Conservation (phyloP, 2,113 vertebrate genomes). For the Eublepharis macularius region DNA sequence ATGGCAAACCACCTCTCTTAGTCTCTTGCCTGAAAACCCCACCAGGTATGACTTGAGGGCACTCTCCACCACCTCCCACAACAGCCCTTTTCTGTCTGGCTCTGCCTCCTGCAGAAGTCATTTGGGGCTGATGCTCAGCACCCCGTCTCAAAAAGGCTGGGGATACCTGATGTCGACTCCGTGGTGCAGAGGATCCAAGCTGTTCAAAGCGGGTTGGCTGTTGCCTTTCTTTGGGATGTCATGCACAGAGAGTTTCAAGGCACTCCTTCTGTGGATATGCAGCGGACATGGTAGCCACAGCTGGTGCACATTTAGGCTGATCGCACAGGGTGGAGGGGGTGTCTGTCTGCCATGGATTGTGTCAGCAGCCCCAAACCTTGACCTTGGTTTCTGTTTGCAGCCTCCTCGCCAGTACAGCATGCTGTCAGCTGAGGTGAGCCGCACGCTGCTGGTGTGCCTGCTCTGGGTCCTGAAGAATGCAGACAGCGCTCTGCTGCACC, state of each 20-base stretch:
- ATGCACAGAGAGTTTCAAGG: background rate
- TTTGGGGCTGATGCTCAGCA: no score
- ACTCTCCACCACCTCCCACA: no score
- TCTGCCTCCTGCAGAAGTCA: no score
- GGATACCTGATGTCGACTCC: no score
- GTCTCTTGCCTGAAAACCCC: no score
- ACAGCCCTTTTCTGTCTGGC: no score
- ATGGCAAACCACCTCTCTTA: no score
- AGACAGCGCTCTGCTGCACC: constrained; percentile 81
- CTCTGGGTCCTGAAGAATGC: constrained; percentile 92
- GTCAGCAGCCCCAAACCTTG: background rate
- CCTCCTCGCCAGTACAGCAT: constrained; percentile 76
- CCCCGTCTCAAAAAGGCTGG: no score
- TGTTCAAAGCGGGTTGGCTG: background rate
- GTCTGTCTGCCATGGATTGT: background rate
- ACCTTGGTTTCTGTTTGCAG: constrained; percentile 57
- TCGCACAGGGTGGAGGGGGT: background rate
- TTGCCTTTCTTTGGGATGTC: background rate
- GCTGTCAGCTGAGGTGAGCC: constrained; percentile 86
- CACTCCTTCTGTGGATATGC: background rate
- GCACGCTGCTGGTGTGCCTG: constrained; percentile 86
- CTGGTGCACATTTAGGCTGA: background rate
- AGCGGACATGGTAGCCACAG: background rate
- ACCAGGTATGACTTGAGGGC: no score
- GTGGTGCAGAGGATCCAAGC: no score